A percentile compares a stretch with the other conserved stretches of the same genome.
These are phyloP conservation scores for Vireo altiloquus DNA, from an alignment of 2,113 vertebrate species.

Conservation along the genomic window DNA sequence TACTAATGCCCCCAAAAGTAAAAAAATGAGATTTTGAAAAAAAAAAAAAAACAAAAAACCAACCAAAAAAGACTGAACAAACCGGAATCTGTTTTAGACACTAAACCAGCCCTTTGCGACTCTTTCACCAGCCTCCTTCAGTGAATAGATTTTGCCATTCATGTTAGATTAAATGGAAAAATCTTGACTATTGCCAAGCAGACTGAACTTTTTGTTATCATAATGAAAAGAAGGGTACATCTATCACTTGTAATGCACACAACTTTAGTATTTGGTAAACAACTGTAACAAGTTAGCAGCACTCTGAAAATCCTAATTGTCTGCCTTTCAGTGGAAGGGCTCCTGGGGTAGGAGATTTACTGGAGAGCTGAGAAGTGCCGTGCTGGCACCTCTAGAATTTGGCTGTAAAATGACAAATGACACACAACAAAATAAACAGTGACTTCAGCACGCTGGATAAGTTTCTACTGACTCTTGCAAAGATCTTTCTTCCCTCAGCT, in stretches of 20 bases:
- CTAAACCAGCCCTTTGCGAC: neutral
- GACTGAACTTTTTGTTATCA: neutral
- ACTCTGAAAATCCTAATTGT: neutral
- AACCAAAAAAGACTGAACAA: neutral
- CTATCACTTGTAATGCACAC: neutral
- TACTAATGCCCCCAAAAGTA: rapidly evolving
- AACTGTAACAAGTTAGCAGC: neutral
- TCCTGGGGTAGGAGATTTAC: neutral
- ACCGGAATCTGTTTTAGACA: neutral
- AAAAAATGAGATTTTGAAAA: neutral
- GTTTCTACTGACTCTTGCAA: neutral
- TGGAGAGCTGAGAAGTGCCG: neutral
- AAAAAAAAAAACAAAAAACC: neutral
- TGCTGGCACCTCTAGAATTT: neutral
- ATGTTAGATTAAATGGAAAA: neutral
- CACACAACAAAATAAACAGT: neutral
- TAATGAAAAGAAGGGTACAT: neutral
- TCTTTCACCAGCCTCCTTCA: neutral
- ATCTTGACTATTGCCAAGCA: neutral
- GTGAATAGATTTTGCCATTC: neutral
- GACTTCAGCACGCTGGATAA: neutral
- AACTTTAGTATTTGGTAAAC: neutral
- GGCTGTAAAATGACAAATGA: neutral
- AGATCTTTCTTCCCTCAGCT: neutral
- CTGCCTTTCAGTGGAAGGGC: neutral